Base-by-base conservation (phyloP, 2,888 invertebrate species). In the Melangyna quadrimaculata region DNA sequence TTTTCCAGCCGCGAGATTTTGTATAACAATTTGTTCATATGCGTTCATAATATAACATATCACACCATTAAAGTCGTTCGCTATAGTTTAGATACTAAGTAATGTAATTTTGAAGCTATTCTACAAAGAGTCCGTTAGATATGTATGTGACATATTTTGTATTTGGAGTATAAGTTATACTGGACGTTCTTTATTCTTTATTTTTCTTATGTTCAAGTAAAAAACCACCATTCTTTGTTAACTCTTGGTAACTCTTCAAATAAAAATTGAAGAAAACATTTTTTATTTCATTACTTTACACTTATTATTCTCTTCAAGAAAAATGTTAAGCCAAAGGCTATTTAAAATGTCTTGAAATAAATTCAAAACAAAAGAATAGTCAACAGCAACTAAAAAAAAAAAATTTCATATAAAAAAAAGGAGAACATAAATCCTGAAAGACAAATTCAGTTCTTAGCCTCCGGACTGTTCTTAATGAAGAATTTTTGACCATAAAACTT, bases 401-500 rank as follows among this genome's bases (percentile, higher is more conserved):
- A 17, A 45, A n/a, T 9, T 45, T 19, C 45, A 19, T 10, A 35
- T 22, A 53, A 59, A 19, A 61, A 2, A 63, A 6, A 43, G n/a
- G 24, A 24, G 9, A n/a, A 61, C 40, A 63, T 63, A 43, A 63
- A 43, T 63, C 43, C n/a, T 22, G 3, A 27, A 43, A 40, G 61
- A 63, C 27, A 63, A 59, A 37, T 59, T 35, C n/a, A 63, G 43
- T 43, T 43, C 12, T 8, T 43, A n/a, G 61, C 61, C 40, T 43
- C 10, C 10, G 61, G 61, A 63, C 17, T 43, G 9, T 40, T 61
- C 12, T 22, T 22, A 22, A 61, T 61, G 27, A 63, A 63, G 17
- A 63, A 43, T 17, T 19, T n/a, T 43, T 27, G 61, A 7, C 24
- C 17, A 40, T 2, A n/a, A 61, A 22, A 37, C 7, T 37, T 12